phyloP scores from a whole-genome alignment of 1,140 invertebrate species.

The Tenebrio molitor region DNA sequence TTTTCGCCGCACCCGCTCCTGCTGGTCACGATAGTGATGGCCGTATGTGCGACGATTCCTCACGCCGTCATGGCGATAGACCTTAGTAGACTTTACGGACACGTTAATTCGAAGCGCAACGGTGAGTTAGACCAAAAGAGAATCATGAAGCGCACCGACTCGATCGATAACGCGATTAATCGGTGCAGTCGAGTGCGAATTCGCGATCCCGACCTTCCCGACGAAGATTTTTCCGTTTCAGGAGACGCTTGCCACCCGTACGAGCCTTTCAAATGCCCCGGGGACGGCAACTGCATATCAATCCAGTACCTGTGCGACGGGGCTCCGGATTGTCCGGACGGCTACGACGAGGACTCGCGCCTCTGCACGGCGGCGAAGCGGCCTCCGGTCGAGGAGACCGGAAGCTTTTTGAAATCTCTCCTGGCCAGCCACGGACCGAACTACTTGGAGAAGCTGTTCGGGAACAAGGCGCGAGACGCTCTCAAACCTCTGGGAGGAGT shows the following conservation, averaged over 20 bases:
- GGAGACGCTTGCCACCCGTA: conserved; percentile 85
- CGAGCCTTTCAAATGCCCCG: conserved; percentile 96
- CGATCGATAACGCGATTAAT: conserved; percentile 57
- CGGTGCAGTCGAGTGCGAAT: too few species aligned
- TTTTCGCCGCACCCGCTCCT: conserved; percentile 65
- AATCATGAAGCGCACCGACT: conserved; percentile 50
- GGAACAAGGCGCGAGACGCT: conserved; percentile 92
- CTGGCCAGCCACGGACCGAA: conserved; percentile 95
- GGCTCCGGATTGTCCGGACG: conserved; percentile 93
- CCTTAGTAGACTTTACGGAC: conserved; percentile 77
- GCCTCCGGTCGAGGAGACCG: conserved; percentile 96
- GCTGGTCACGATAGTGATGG: conserved; percentile 67
- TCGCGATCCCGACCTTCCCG: too few species aligned
- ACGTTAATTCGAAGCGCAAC: conserved; percentile 74
- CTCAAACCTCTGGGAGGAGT: conserved; percentile 92
- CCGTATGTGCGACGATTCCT: conserved; percentile 70
- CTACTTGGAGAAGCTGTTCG: conserved; percentile 96
- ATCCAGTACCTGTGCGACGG: conserved; percentile 96
- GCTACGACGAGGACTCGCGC: conserved; percentile 89
- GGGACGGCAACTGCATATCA: conserved; percentile 91
- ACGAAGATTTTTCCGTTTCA: too few species aligned
- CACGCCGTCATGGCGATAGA: conserved; percentile 74
- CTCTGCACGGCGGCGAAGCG: conserved; percentile 97
- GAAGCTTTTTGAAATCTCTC: conserved; percentile 93
- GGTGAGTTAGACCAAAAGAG: conserved; percentile 68